Conservation (phyloP, 1,140 invertebrate genomes). For the Bombus impatiens region DNA sequence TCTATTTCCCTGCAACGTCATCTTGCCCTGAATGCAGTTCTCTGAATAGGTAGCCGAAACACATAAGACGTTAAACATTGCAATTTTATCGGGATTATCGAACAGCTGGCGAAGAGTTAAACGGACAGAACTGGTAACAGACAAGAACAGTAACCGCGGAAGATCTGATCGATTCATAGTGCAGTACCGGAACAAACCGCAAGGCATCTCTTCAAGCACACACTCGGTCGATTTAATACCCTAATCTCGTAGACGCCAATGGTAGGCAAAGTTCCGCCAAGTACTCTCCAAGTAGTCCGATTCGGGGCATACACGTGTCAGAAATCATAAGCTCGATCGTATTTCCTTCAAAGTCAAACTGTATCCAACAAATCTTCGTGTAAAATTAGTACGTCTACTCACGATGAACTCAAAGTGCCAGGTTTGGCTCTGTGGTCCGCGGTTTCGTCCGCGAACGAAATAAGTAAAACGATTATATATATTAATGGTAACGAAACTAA, state of each 20-base stretch:
- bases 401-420: too few species aligned
- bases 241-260: constrained; percentile 15
- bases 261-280: constrained; percentile 3
- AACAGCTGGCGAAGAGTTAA: not conserved
- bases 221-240: constrained; percentile 6
- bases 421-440: fast-evolving
- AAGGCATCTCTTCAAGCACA: not conserved
- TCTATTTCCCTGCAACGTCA: not conserved
- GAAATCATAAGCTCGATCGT: not conserved
- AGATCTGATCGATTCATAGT: not conserved
- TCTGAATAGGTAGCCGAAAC: not conserved
- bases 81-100: not conserved
- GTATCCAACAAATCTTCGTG: not conserved
- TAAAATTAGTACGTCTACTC: not conserved
- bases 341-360: not conserved
- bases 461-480: not conserved
- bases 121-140: not conserved
- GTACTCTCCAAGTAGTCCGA: constrained; percentile 7
- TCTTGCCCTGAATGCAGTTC: not conserved
- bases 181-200: not conserved
- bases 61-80: not conserved
- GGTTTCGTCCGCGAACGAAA: not conserved
- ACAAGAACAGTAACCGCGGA: not conserved
- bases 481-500: not conserved
- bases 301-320: not conserved